A percentile compares a stretch with the other conserved stretches of the same genome.
phyloP scores from a whole-genome alignment of 2,888 invertebrate genomes.

The Phortica okadai region DNA sequence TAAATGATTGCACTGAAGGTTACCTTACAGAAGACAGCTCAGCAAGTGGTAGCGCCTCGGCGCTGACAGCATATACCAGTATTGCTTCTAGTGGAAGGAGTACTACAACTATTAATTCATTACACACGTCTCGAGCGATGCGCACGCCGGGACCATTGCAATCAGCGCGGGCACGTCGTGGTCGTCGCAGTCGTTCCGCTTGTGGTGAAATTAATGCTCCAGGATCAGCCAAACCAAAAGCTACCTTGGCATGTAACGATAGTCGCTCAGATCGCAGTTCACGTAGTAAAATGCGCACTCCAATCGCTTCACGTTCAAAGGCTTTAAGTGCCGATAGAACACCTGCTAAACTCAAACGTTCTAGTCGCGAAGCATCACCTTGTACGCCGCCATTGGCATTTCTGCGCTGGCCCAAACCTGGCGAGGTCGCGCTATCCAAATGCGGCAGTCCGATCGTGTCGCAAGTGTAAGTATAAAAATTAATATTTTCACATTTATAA shows the following conservation, averaged over 20 bases:
- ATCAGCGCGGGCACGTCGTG: conserved; percentile 72
- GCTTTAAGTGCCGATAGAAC: conserved; percentile 75
- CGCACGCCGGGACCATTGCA: conserved; percentile 72
- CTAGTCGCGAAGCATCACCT: conserved; percentile 44
- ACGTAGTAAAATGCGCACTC: conserved; percentile 72
- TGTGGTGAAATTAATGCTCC: conserved; percentile 53
- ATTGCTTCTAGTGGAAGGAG: not conserved
- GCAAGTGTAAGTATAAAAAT: conserved; percentile 67
- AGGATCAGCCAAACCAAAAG: conserved; percentile 48
- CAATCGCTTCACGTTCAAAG: conserved; percentile 65
- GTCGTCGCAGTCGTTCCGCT: conserved; percentile 73
- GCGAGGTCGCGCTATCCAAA: conserved; percentile 74
- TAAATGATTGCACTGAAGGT: conserved; percentile 66
- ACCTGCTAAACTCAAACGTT: conserved; percentile 44
- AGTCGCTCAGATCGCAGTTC: conserved; percentile 54
- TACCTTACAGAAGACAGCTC: conserved; percentile 77
- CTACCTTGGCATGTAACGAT: conserved; percentile 37
- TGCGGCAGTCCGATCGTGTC: conserved; percentile 75
- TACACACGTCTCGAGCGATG: conserved; percentile 52
- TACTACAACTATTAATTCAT: conserved; percentile 25
- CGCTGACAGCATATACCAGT: conserved; percentile 45
- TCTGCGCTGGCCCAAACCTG: conserved; percentile 75
- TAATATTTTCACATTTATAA: no score
- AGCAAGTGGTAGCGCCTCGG: conserved; percentile 46
- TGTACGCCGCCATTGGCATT: conserved; percentile 70